Percentiles rank a stretch among this genome's conserved stretches.
phyloP scores from a whole-genome alignment of 2,888 invertebrate genomes.

The Synergus japonicus region DNA sequence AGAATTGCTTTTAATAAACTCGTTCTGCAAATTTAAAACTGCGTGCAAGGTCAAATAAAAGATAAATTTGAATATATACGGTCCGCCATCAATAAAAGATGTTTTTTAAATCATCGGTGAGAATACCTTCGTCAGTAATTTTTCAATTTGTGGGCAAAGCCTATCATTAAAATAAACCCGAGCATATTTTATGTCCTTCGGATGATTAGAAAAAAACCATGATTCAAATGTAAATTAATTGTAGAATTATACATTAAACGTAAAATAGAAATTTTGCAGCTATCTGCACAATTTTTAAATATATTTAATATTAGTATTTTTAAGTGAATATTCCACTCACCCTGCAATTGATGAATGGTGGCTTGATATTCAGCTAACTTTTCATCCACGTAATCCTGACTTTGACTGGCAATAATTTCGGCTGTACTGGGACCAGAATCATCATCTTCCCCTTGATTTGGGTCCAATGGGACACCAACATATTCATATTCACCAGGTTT shows the following conservation, averaged over 20 bases:
- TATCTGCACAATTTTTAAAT: too few relatives aligned
- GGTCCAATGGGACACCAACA: constrained; percentile 88
- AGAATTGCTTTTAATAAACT: too few relatives aligned
- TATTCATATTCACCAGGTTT: constrained; percentile 83
- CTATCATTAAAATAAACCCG: neutral
- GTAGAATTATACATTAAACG: too few relatives aligned
- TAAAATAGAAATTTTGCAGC: too few relatives aligned
- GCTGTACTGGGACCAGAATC: constrained; percentile 91
- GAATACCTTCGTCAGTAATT: too few relatives aligned
- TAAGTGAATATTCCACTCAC: constrained; percentile 57
- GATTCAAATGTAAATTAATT: neutral
- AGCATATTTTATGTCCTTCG: neutral
- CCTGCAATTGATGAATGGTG: constrained; percentile 92
- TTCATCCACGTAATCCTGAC: constrained; percentile 96
- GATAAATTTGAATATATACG: too few relatives aligned
- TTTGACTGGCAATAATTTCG: constrained; percentile 94
- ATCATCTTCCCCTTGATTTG: constrained; percentile 84
- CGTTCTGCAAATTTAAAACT: too few relatives aligned
- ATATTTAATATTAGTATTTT: neutral
- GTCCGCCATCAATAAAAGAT: too few relatives aligned
- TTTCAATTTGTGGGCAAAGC: neutral
- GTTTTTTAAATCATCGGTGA: too few relatives aligned
- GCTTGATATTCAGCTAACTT: constrained; percentile 95
- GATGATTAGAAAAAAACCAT: neutral
- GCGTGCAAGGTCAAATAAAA: too few relatives aligned